A percentile compares a stretch with the other conserved stretches of the same genome.
phyloP scores from a whole-genome alignment of 2,888 invertebrate species.

The Carcina quercana region DNA sequence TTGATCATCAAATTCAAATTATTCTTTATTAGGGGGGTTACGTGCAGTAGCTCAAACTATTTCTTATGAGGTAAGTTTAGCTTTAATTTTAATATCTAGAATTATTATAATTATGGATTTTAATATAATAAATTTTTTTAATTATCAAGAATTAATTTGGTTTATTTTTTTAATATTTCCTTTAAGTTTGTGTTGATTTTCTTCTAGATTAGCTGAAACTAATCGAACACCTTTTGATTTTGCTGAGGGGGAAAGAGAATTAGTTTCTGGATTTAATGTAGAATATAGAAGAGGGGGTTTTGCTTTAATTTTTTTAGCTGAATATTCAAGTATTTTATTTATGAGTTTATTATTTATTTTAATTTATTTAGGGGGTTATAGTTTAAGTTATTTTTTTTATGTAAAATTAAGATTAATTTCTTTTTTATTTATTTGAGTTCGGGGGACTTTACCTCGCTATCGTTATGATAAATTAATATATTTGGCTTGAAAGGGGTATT shows the following conservation, averaged over 20 bases:
- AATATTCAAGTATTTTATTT: slow-evolving; percentile 81
- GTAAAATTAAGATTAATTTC: slow-evolving; percentile 70
- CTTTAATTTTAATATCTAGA: too few relatives aligned
- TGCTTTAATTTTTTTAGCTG: slow-evolving; percentile 83
- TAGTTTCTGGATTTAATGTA: slow-evolving; percentile 87
- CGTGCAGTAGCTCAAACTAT: too few relatives aligned
- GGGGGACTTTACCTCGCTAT: slow-evolving; percentile 80
- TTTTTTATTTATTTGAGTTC: slow-evolving; percentile 79
- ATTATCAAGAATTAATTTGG: too few relatives aligned
- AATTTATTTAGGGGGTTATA: slow-evolving; percentile 73
- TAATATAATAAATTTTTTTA: too few relatives aligned
- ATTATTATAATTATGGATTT: too few relatives aligned
- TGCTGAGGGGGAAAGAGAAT: slow-evolving; percentile 84
- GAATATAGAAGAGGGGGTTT: slow-evolving; percentile 83
- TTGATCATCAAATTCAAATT: too few relatives aligned
- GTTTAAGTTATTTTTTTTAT: slow-evolving; percentile 64
- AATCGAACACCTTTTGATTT: slow-evolving; percentile 87
- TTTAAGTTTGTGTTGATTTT: slow-evolving; percentile 71
- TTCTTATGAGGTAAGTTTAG: too few relatives aligned
- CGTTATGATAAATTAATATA: slow-evolving; percentile 85
- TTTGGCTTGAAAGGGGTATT: slow-evolving; percentile 79
- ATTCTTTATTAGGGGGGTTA: too few relatives aligned
- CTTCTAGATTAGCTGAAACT: slow-evolving; percentile 79
- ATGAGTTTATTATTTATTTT: slow-evolving; percentile 76
- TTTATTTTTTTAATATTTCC: slow-evolving; percentile 71